Evolutionary conservation across 2,113 vertebrate species (phyloP).

Genomic region (Psittacara wagleri): DNA sequence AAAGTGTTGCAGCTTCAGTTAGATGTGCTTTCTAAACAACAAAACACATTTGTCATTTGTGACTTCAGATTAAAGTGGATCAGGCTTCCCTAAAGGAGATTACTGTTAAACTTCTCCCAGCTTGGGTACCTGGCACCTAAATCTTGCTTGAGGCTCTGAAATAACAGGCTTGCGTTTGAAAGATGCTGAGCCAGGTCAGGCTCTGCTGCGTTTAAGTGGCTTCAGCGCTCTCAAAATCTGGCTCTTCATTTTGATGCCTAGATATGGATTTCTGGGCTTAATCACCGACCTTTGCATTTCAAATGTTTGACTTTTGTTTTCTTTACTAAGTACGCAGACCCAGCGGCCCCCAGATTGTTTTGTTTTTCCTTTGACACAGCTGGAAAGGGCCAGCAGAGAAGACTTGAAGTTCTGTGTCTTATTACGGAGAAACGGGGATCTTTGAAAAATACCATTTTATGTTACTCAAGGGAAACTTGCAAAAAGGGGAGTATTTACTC

Average conservation of each 20-base stretch:
- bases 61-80: background rate
- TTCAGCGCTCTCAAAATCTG: conserved; percentile 45
- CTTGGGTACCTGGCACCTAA: conserved; percentile 56
- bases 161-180: conserved; percentile 44
- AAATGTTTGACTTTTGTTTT: conserved; percentile 50
- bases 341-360: background rate
- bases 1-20: background rate
- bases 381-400: background rate
- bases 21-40: background rate
- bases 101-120: conserved; percentile 26
- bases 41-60: accelerated
- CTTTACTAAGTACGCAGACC: conserved; percentile 15
- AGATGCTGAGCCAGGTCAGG: conserved; percentile 46
- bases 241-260: conserved; percentile 40
- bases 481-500: background rate
- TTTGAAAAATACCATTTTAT: conserved; percentile 1
- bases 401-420: background rate
- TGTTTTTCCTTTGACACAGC: background rate
- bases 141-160: conserved; percentile 37
- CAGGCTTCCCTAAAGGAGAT: conserved; percentile 26
- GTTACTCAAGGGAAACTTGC: background rate
- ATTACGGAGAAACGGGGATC: background rate
- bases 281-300: conserved; percentile 31
- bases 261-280: conserved; percentile 54
- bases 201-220: conserved; percentile 29